Evolutionary conservation across 2,113 vertebrate genomes (phyloP).

Genomic region (Myiagra hebetior): DNA sequence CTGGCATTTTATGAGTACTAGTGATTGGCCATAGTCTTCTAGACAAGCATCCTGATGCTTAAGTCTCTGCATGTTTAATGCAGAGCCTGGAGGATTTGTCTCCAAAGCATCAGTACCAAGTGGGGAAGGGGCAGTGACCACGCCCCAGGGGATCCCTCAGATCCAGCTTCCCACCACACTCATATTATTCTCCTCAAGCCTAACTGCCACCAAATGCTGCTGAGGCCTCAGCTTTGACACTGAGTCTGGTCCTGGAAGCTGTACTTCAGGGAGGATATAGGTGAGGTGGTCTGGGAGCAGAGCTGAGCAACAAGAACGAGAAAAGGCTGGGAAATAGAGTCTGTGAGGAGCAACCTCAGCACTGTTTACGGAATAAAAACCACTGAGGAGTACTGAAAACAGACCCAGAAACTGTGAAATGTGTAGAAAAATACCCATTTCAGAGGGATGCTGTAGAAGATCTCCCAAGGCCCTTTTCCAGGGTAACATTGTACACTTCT

Average conservation of each 20-base stretch:
- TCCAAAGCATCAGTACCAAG: background rate
- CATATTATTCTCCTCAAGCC: background rate
- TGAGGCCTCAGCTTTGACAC: background rate
- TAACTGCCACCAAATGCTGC: background rate
- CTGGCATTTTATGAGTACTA: background rate
- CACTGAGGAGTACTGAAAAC: background rate
- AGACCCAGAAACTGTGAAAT: background rate
- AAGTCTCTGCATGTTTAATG: background rate
- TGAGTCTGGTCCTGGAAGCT: background rate
- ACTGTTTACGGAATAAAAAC: background rate
- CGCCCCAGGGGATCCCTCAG: rapidly evolving
- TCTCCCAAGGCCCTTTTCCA: background rate
- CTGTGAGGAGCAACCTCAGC: background rate
- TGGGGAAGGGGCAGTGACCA: rapidly evolving
- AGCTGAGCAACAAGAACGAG: background rate
- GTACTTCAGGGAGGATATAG: background rate
- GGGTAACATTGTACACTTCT: background rate
- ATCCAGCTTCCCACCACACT: rapidly evolving
- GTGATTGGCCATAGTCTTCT: background rate
- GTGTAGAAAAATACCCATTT: background rate
- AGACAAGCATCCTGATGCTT: background rate
- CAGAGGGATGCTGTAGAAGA: background rate
- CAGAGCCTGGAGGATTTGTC: background rate
- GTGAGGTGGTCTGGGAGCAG: background rate
- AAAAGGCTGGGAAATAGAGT: background rate